phyloP scores from a whole-genome alignment of 1,140 invertebrate species.

The Drosophila quadrilineata region DNA sequence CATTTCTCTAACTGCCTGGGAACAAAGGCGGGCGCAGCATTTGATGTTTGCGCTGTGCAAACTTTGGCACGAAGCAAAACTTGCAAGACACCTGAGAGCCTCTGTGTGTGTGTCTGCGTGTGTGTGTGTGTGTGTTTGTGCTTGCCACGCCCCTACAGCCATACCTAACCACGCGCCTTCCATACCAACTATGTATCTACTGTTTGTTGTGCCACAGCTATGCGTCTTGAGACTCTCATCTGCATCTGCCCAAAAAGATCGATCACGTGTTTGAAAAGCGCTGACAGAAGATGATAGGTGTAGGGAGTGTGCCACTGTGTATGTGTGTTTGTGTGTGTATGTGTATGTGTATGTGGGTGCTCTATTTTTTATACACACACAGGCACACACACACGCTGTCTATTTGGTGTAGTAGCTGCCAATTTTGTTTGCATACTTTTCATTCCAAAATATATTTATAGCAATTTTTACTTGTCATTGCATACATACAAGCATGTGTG shows the following conservation, averaged over 20 bases:
- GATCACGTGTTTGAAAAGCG: constrained; percentile 64
- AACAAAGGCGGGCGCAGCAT: constrained; percentile 54
- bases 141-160: too few relatives aligned
- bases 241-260: constrained; percentile 52
- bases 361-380: too few relatives aligned
- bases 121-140: too few relatives aligned
- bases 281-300: constrained; percentile 41
- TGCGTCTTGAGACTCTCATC: too few relatives aligned
- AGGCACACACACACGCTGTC: background rate
- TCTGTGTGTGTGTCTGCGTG: too few relatives aligned
- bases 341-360: background rate
- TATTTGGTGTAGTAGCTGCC: constrained; percentile 8
- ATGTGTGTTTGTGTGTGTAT: background rate
- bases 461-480: constrained; percentile 68
- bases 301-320: too few relatives aligned
- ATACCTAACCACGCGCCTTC: background rate
- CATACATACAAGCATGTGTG: constrained; percentile 43
- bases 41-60: constrained; percentile 73
- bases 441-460: constrained; percentile 73
- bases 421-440: constrained; percentile 70
- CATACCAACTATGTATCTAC: too few relatives aligned
- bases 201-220: too few relatives aligned
- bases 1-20: too few relatives aligned
- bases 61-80: constrained; percentile 73
- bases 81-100: constrained; percentile 71